phyloP scores from a whole-genome alignment of 2,888 invertebrate species.

The Helleia helle region DNA sequence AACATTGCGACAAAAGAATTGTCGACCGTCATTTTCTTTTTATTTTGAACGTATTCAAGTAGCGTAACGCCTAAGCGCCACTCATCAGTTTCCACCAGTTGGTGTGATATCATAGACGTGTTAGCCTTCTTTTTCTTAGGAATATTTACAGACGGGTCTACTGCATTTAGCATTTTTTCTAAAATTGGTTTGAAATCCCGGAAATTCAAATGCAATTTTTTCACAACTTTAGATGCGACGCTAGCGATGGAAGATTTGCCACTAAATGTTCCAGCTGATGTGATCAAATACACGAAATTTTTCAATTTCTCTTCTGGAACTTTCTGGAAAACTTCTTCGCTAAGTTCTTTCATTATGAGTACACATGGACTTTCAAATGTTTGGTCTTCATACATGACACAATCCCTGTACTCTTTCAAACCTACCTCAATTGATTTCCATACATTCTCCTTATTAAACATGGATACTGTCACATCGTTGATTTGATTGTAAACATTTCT shows the following conservation, averaged over 20 bases:
- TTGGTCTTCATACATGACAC: conserved; percentile 46
- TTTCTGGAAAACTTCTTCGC: conserved; percentile 66
- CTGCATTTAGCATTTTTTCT: conserved; percentile 71
- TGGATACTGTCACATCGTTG: conserved; percentile 58
- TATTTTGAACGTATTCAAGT: conserved; percentile 88
- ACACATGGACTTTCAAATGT: conserved; percentile 52
- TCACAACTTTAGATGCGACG: conserved; percentile 76
- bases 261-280: conserved; percentile 71
- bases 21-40: conserved; percentile 82
- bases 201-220: conserved; percentile 78
- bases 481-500: conserved; percentile 71
- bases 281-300: conserved; percentile 63
- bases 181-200: conserved; percentile 74
- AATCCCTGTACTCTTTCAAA: conserved; percentile 67
- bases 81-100: conserved; percentile 75
- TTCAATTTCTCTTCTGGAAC: conserved; percentile 60
- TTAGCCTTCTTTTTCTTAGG: conserved; percentile 57
- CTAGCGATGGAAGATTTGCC: conserved; percentile 76
- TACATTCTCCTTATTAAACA: conserved; percentile 51
- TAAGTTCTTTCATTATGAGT: conserved; percentile 72
- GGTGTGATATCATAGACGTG: conserved; percentile 66
- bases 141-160: conserved; percentile 43
- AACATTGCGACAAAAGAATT: conserved; percentile 80
- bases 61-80: conserved; percentile 88
- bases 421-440: conserved; percentile 75